phyloP scores from a whole-genome alignment of 2,888 invertebrate species.

The Neocrepidodera transversa region DNA sequence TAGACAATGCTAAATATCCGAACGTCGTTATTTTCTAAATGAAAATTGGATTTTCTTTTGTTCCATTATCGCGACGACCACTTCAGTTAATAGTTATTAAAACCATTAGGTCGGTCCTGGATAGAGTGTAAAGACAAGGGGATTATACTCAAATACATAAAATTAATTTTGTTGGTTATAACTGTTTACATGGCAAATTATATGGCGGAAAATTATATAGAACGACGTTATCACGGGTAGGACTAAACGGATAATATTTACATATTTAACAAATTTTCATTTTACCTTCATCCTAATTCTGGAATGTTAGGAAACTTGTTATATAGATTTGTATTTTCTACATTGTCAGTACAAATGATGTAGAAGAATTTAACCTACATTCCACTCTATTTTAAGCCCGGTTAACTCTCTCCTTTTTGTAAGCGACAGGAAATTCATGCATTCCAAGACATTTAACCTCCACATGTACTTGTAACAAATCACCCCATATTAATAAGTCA shows the following conservation, averaged over 20 bases:
- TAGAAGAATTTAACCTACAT: too few relatives aligned
- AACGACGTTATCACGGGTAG: constrained; percentile 17
- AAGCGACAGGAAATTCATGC: too few relatives aligned
- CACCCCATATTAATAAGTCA: too few relatives aligned
- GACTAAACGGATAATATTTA: constrained; percentile 19
- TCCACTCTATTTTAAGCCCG: too few relatives aligned
- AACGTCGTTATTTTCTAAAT: too few relatives aligned
- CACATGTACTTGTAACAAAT: too few relatives aligned
- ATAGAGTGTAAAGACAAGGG: neutral
- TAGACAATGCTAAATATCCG: too few relatives aligned
- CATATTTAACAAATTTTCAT: constrained; percentile 18
- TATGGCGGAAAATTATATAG: constrained; percentile 10
- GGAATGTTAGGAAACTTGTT: neutral
- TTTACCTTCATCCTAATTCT: neutral
- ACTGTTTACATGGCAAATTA: constrained; percentile 20
- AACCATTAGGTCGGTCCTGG: neutral
- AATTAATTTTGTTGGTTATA: constrained; percentile 15
- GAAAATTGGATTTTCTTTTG: too few relatives aligned
- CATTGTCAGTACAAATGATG: neutral
- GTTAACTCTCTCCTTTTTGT: too few relatives aligned
- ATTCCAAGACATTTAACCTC: too few relatives aligned
- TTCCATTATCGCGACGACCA: too few relatives aligned
- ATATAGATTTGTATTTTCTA: neutral
- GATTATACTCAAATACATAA: constrained; percentile 16
- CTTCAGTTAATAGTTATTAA: too few relatives aligned